Conservation (phyloP, 2,797 vertebrate species). For the Sparidentex hasta region DNA sequence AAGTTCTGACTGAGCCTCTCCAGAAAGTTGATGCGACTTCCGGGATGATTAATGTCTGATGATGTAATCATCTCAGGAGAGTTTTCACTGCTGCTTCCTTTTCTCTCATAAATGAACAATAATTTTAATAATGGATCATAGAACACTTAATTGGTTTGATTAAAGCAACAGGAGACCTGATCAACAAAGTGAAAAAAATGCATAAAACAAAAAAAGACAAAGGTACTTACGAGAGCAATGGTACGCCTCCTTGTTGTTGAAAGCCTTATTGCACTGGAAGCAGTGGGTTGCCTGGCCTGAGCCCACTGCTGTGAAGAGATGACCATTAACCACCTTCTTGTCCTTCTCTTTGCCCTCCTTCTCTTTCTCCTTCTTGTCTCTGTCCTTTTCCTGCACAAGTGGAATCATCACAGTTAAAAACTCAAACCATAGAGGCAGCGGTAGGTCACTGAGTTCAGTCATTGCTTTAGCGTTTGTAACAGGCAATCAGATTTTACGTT, state of each 20-base stretch:
- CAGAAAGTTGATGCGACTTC: background rate
- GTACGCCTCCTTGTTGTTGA: conserved; percentile 90
- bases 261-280: conserved; percentile 90
- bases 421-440: background rate
- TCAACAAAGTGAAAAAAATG: background rate
- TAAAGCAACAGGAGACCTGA: background rate
- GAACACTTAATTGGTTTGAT: conserved; percentile 29
- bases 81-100: background rate
- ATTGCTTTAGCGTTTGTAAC: conserved; percentile 25
- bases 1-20: background rate
- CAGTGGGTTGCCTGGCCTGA: conserved; percentile 86
- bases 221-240: conserved; percentile 90
- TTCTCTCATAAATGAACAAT: background rate
- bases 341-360: conserved; percentile 90
- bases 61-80: background rate
- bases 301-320: conserved; percentile 86
- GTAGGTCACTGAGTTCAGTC: background rate
- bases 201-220: background rate
- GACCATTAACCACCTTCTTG: conserved; percentile 90
- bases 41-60: background rate
- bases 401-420: conserved; percentile 8
- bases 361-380: conserved; percentile 89
- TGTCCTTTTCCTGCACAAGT: conserved; percentile 91
- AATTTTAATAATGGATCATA: conserved; percentile 14
- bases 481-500: conserved; percentile 21